Conservation (phyloP, 2,113 vertebrate species). For the Rhadina sibilatrix region DNA sequence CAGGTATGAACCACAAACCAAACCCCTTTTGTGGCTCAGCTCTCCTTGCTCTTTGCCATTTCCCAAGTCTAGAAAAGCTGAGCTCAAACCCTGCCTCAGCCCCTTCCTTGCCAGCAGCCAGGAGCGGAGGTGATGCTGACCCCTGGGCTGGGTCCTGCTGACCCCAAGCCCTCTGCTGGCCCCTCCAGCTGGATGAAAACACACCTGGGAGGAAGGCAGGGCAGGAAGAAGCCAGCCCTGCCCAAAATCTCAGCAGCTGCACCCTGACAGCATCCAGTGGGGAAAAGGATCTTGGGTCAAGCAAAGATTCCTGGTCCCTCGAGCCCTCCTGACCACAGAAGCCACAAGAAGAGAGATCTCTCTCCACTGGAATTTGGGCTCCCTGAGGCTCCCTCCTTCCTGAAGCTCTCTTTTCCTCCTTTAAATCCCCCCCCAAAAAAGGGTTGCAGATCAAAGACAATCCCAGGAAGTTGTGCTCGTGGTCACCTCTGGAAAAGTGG, state of each 20-base stretch:
- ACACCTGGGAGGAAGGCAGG: not conserved
- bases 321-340: not conserved
- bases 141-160: no score
- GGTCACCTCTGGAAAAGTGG: not conserved
- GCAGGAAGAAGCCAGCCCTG: not conserved
- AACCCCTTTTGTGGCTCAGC: fast-evolving
- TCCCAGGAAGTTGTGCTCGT: not conserved
- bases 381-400: not conserved
- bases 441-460: not conserved
- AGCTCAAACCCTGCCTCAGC: not conserved
- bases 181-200: not conserved
- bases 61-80: not conserved
- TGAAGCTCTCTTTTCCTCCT: not conserved
- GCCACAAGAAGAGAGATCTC: not conserved
- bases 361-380: not conserved
- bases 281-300: not conserved
- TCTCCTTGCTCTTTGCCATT: not conserved
- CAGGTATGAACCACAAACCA: not conserved
- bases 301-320: not conserved
- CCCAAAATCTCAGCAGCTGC: not conserved
- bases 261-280: not conserved
- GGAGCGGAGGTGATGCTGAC: not conserved
- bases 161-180: not conserved
- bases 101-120: not conserved
- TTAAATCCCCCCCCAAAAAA: fast-evolving